phyloP scores from a whole-genome alignment of 1,140 invertebrate genomes.

The Orchesella cincta region DNA sequence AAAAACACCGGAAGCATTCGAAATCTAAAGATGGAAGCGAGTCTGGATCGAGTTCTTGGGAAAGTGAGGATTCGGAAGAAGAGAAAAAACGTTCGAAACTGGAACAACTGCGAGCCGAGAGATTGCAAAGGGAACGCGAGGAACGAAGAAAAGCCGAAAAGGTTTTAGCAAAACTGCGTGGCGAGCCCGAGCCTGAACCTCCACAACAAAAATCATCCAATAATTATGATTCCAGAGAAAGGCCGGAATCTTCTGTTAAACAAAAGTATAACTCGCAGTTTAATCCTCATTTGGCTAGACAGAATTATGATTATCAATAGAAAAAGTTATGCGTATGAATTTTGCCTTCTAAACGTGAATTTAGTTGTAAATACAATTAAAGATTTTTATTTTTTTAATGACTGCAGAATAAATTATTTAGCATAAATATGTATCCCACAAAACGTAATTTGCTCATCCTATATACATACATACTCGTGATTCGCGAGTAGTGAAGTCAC shows the following conservation, averaged over 20 bases:
- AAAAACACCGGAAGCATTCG: constrained; percentile 52
- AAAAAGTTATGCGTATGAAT: too few species aligned
- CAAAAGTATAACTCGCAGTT: constrained; percentile 91
- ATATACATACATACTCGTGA: too few species aligned
- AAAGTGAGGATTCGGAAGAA: constrained; percentile 53
- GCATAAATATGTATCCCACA: too few species aligned
- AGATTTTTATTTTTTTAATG: too few species aligned
- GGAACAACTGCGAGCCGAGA: constrained; percentile 73
- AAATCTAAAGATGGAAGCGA: constrained; percentile 41
- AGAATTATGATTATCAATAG: constrained; percentile 68
- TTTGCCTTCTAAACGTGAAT: too few species aligned
- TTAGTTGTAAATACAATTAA: too few species aligned
- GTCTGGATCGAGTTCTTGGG: constrained; percentile 36
- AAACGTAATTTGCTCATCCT: too few species aligned
- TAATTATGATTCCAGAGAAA: constrained; percentile 35
- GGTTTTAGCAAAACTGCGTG: constrained; percentile 68
- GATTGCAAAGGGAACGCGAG: constrained; percentile 74
- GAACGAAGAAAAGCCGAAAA: constrained; percentile 72
- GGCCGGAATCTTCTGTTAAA: constrained; percentile 55
- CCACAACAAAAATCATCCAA: constrained; percentile 34
- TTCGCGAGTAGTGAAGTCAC: too few species aligned
- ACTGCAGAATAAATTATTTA: too few species aligned
- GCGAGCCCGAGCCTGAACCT: constrained; percentile 53
- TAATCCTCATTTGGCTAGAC: constrained; percentile 81
- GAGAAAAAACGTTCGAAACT: constrained; percentile 60